These are phyloP conservation scores for Labrus mixtus DNA, from an alignment of 2,113 vertebrate species.

Conservation along the genomic window DNA sequence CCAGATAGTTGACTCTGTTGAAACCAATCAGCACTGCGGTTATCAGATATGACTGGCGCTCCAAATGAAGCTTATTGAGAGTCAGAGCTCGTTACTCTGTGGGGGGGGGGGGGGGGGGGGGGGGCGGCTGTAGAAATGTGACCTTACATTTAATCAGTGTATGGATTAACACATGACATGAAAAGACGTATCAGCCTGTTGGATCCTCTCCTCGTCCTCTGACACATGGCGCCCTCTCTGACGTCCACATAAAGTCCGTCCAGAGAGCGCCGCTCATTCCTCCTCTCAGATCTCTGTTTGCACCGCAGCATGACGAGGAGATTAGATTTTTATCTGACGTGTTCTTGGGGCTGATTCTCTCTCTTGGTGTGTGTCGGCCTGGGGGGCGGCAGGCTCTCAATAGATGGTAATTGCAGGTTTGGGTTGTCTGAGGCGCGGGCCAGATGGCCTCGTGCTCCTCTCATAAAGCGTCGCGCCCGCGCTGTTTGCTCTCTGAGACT, in stretches of 20 bases:
- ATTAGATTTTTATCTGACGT: constrained; percentile 83
- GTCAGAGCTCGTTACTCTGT: constrained; percentile 44
- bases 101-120: not conserved
- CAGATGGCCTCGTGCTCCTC: constrained; percentile 87
- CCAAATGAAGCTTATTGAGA: constrained; percentile 45
- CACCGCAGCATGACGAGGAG: constrained; percentile 70
- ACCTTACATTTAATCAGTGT: constrained; percentile 4
- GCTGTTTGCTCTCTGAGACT: constrained; percentile 85
- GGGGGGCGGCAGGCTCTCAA: constrained; percentile 82
- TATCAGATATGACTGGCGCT: constrained; percentile 43
- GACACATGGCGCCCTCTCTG: constrained; percentile 9
- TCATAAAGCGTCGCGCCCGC: constrained; percentile 83
- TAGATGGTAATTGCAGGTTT: constrained; percentile 88
- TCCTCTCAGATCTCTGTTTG: constrained; percentile 63
- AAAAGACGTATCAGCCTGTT: constrained; percentile 18
- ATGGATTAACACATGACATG: constrained; percentile 20
- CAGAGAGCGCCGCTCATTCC: constrained; percentile 9
- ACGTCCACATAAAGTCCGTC: constrained; percentile 15
- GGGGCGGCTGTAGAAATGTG: not conserved
- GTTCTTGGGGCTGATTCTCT: constrained; percentile 81
- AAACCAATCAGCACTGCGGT: constrained; percentile 30
- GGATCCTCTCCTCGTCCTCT: constrained; percentile 10
- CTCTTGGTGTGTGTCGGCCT: constrained; percentile 82
- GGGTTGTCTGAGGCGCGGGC: constrained; percentile 85
- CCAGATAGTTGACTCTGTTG: constrained; percentile 40